Percentiles rank a stretch among this genome's conserved stretches.
These are phyloP conservation scores for Zosterops borbonicus DNA, from an alignment of 2,113 vertebrate genomes.

Conservation along the genomic window DNA sequence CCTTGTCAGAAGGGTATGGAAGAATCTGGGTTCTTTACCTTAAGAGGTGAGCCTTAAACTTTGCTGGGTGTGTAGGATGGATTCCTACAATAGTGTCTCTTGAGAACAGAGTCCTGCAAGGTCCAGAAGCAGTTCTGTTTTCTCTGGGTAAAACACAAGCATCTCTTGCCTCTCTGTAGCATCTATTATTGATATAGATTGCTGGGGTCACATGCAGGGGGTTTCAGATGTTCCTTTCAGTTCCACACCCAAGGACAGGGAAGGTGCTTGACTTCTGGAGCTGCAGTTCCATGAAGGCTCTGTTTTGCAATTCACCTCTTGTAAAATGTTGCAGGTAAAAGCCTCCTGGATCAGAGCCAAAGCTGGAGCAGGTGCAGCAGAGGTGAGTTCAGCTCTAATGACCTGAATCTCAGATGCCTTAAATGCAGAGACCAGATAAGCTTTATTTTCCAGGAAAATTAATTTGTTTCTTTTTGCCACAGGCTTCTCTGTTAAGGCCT, in stretches of 20 bases:
- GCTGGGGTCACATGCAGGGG: neutral
- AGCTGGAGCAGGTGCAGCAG: neutral
- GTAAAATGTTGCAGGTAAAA: neutral
- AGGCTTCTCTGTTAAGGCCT: neutral
- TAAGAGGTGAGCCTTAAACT: too few species aligned
- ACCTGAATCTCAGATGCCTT: neutral
- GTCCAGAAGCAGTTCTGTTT: neutral
- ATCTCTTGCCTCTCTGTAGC: neutral
- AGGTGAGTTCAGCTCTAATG: neutral
- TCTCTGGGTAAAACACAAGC: neutral
- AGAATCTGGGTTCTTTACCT: too few species aligned
- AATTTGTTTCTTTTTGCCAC: neutral
- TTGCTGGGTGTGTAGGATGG: too few species aligned
- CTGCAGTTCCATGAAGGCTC: neutral
- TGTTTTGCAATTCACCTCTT: neutral
- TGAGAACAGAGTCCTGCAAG: neutral
- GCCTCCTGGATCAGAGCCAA: neutral
- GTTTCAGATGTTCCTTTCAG: neutral
- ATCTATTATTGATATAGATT: neutral
- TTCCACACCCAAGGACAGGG: neutral
- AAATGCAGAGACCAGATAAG: neutral
- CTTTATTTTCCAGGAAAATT: neutral
- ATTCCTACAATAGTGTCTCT: neutral
- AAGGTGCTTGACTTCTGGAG: neutral
- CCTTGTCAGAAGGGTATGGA: too few species aligned